A percentile compares a stretch with the other conserved stretches of the same genome.
Evolutionary conservation across 1,140 invertebrate genomes (phyloP).

Genomic region (Musca vetustissima): DNA sequence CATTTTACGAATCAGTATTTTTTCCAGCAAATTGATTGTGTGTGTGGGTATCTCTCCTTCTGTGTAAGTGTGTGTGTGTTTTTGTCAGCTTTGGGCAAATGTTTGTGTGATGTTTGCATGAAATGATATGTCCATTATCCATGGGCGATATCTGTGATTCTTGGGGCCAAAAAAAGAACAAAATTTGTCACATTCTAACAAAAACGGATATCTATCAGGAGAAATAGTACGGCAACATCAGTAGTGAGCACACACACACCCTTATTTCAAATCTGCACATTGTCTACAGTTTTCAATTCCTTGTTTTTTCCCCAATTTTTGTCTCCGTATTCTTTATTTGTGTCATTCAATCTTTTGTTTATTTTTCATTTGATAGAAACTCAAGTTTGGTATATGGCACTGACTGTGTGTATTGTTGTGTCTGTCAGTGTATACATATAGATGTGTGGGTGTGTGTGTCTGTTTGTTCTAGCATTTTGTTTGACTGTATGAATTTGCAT

Average conservation of each 20-base stretch:
- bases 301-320: background rate
- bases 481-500: constrained; percentile 18
- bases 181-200: constrained; percentile 13
- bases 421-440: background rate
- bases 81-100: background rate
- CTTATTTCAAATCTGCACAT: background rate
- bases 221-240: background rate
- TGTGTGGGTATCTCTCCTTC: too few species aligned
- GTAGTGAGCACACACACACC: background rate
- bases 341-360: background rate
- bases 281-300: background rate
- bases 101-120: constrained; percentile 4
- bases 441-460: background rate
- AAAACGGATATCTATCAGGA: constrained; percentile 18
- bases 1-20: background rate
- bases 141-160: constrained; percentile 7
- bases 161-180: constrained; percentile 15
- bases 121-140: constrained; percentile 23
- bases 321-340: background rate
- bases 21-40: background rate
- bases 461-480: background rate
- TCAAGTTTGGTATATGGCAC: background rate
- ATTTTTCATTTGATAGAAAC: background rate
- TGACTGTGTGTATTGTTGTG: background rate
- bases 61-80: background rate